Evolutionary conservation across 2,888 invertebrate species (phyloP).

Genomic region (Hirtodrosophila alboralis): DNA sequence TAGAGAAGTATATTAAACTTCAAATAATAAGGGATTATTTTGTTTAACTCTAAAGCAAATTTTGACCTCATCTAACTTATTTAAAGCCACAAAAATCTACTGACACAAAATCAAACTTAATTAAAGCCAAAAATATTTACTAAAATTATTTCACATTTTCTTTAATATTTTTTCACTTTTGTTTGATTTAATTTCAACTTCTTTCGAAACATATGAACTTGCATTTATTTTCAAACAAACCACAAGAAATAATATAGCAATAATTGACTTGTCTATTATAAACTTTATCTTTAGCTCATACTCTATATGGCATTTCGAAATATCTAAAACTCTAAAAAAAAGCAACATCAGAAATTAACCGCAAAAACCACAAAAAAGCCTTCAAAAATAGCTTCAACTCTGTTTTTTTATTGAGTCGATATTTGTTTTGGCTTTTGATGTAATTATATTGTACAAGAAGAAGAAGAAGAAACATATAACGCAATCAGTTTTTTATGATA

Average conservation of each 20-base stretch:
- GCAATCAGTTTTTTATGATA: slow-evolving; percentile 42
- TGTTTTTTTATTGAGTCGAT: slow-evolving; percentile 19
- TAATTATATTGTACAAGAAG: slow-evolving; percentile 41
- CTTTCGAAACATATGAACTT: slow-evolving; percentile 18
- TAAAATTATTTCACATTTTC: background rate
- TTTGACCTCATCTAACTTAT: no score
- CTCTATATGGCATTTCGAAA: slow-evolving; percentile 21
- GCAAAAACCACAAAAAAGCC: slow-evolving; percentile 42
- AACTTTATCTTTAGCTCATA: slow-evolving; percentile 19
- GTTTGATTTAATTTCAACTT: slow-evolving; percentile 5
- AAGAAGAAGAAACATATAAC: background rate
- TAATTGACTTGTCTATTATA: slow-evolving; percentile 14
- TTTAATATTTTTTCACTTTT: slow-evolving; percentile 6
- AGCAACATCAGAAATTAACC: slow-evolving; percentile 44
- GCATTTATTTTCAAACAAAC: slow-evolving; percentile 29
- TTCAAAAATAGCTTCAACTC: slow-evolving; percentile 17
- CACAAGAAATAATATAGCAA: slow-evolving; percentile 28
- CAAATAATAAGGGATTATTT: no score
- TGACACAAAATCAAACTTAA: no score
- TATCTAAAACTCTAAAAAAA: slow-evolving; percentile 10
- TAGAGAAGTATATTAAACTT: no score
- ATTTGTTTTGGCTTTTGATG: slow-evolving; percentile 38
- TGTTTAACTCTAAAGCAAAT: no score
- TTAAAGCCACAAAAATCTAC: no score
- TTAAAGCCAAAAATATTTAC: no score